Conservation (phyloP, 2,113 vertebrate species). For the Mungos mungo region DNA sequence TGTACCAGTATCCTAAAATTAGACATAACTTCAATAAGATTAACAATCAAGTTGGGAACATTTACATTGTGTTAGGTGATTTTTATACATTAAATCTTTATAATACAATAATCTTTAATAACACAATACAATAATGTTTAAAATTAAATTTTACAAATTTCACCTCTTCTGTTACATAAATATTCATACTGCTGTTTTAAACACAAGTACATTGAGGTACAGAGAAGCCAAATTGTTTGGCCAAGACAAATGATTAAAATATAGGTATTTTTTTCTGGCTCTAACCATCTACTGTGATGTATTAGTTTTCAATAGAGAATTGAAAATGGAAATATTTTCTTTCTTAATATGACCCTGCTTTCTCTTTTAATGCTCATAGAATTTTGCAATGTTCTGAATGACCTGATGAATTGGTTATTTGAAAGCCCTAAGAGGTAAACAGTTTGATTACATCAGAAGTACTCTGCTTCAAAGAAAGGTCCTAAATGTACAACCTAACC, state of each 20-base stretch:
- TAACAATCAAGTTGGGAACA: not conserved
- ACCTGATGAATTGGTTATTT: not conserved
- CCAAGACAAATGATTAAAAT: not conserved
- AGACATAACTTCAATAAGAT: not conserved
- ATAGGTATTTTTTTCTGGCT: not conserved
- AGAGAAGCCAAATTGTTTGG: not conserved
- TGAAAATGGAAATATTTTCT: not conserved
- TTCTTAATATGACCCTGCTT: not conserved
- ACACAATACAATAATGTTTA: not conserved
- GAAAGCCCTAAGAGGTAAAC: not conserved
- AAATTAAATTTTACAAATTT: not conserved
- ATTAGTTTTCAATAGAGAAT: not conserved
- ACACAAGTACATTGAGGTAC: not conserved
- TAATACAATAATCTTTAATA: not conserved
- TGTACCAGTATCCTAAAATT: not conserved
- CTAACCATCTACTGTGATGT: not conserved
- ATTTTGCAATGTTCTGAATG: not conserved
- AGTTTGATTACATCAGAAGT: not conserved
- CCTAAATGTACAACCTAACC: no score
- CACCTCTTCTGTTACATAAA: not conserved
- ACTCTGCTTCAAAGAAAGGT: not conserved
- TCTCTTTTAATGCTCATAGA: not conserved
- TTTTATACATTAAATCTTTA: not conserved
- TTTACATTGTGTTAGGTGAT: not conserved
- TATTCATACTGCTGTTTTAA: not conserved